These are phyloP conservation scores for Mythimna impura DNA, from an alignment of 2,888 invertebrate species.

Conservation along the genomic window DNA sequence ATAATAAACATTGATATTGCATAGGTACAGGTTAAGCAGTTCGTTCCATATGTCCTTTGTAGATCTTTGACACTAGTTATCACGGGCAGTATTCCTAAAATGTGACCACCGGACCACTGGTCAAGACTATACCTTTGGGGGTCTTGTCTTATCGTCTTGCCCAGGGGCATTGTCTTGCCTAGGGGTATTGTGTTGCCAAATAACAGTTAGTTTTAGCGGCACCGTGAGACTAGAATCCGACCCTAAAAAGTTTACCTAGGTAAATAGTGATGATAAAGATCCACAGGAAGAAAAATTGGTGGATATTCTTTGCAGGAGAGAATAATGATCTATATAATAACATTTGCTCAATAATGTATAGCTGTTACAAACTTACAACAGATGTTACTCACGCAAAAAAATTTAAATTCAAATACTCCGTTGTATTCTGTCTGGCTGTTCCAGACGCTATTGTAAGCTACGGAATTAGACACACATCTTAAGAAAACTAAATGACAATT, in stretches of 20 bases:
- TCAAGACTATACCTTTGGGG: no score
- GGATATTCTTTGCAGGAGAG: neutral
- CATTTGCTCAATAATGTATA: constrained; percentile 8
- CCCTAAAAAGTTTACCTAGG: no score
- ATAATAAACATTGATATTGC: no score
- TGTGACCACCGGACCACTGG: neutral
- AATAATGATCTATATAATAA: neutral
- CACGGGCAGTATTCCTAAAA: no score
- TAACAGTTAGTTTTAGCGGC: neutral
- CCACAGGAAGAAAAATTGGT: neutral
- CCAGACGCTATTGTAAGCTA: constrained; percentile 48
- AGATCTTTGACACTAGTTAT: no score
- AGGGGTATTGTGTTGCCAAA: neutral
- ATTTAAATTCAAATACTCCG: neutral
- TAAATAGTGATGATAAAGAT: neutral
- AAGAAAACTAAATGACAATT: constrained; percentile 21
- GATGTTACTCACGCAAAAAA: constrained; percentile 13
- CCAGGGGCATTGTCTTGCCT: neutral
- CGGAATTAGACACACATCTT: constrained; percentile 36
- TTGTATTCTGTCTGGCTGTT: constrained; percentile 37
- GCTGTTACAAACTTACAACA: constrained; percentile 3
- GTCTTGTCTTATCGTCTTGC: no score
- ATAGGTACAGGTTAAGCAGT: neutral
- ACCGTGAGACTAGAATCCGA: no score
- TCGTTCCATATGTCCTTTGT: neutral